Percentiles rank a stretch among this genome's conserved stretches.
Conservation (phyloP, 2,113 vertebrate genomes). For the Mohoua ochrocephala region DNA sequence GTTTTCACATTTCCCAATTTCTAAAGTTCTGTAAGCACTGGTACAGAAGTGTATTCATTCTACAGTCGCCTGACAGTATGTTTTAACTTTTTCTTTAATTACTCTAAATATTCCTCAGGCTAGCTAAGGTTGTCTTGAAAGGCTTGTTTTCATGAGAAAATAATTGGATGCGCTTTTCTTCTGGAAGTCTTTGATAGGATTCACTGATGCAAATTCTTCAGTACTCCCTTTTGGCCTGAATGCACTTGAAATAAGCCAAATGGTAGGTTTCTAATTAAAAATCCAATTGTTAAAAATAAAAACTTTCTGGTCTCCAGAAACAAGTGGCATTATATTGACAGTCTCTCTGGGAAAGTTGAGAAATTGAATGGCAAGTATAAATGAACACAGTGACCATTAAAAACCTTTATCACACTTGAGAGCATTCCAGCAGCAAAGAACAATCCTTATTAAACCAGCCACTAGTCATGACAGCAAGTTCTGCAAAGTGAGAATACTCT, state of each 20-base stretch:
- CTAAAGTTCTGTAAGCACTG: not conserved
- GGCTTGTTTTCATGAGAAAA: not conserved
- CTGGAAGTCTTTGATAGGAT: not conserved
- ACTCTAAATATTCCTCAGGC: not conserved
- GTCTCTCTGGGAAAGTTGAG: not conserved
- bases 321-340: not conserved
- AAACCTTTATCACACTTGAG: not conserved
- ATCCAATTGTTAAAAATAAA: not conserved
- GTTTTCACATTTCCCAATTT: not conserved
- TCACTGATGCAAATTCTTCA: not conserved
- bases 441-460: not conserved
- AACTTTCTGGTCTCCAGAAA: not conserved
- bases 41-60: not conserved
- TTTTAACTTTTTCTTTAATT: not conserved
- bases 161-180: not conserved
- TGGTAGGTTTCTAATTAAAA: not conserved
- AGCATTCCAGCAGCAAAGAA: not conserved
- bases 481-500: not conserved
- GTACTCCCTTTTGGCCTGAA: not conserved
- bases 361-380: not conserved
- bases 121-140: not conserved
- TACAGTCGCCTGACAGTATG: not conserved
- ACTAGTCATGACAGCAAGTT: not conserved
- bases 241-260: not conserved
- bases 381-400: not conserved